Percentiles rank a stretch among this genome's conserved stretches.
These are phyloP conservation scores for Drosophila diplacantha DNA, from an alignment of 2,888 invertebrate genomes.

Conservation along the genomic window DNA sequence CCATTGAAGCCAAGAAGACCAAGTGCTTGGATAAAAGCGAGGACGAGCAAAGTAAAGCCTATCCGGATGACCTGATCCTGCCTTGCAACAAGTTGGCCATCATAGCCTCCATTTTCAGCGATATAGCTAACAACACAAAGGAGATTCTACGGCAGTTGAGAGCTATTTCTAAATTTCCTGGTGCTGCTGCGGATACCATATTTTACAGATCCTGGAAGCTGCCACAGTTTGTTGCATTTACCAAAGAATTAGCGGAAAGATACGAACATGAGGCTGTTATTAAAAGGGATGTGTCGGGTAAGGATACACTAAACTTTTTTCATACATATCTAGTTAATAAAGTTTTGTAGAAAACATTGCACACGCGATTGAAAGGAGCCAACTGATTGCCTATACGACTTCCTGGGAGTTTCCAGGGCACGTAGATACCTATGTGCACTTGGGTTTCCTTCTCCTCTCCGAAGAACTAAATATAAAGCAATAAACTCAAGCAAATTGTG, in stretches of 20 bases:
- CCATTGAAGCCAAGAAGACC: slow-evolving; percentile 74
- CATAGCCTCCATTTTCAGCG: slow-evolving; percentile 68
- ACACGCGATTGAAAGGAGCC: slow-evolving; percentile 62
- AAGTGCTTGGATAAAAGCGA: slow-evolving; percentile 56
- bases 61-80: slow-evolving; percentile 62
- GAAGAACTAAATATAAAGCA: slow-evolving; percentile 62
- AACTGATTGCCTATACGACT: slow-evolving; percentile 65
- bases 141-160: slow-evolving; percentile 67
- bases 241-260: slow-evolving; percentile 54
- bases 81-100: slow-evolving; percentile 73
- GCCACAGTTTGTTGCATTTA: slow-evolving; percentile 62
- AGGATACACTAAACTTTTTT: not conserved
- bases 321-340: not conserved
- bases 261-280: slow-evolving; percentile 67
- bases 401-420: slow-evolving; percentile 74
- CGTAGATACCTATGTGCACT: slow-evolving; percentile 63
- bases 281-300: slow-evolving; percentile 73
- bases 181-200: slow-evolving; percentile 49
- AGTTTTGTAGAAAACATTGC: slow-evolving; percentile 67
- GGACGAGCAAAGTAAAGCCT: slow-evolving; percentile 36
- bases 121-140: slow-evolving; percentile 63
- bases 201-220: slow-evolving; percentile 74
- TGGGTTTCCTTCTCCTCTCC: slow-evolving; percentile 64
- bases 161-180: slow-evolving; percentile 62
- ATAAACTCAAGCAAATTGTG: not conserved